Conservation (phyloP, 1,140 invertebrate species). For the Eriosoma lanigerum region DNA sequence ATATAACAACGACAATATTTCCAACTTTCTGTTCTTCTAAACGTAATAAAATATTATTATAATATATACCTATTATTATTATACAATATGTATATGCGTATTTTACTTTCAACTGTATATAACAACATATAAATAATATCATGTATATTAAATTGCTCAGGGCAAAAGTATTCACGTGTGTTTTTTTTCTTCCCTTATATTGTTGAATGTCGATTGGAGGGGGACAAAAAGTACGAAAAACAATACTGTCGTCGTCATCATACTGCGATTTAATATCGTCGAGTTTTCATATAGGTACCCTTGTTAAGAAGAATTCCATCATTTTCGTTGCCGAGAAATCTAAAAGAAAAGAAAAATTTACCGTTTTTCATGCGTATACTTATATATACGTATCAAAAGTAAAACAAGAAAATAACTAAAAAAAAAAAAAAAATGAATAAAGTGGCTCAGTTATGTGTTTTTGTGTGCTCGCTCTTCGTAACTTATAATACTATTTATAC, state of each 20-base stretch:
- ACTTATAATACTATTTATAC: too few species aligned
- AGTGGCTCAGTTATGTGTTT: neutral
- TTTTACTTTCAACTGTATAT: neutral
- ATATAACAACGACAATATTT: neutral
- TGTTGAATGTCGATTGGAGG: neutral
- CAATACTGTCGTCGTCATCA: constrained; percentile 28
- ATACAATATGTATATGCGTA: neutral
- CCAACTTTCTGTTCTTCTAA: neutral
- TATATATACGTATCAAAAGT: neutral
- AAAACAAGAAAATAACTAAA: neutral
- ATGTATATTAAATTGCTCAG: constrained; percentile 30
- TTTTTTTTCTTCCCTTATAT: neutral
- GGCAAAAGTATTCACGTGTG: constrained; percentile 37
- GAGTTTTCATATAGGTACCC: constrained; percentile 47
- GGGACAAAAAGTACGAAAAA: too few species aligned
- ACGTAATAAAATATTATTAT: constrained; percentile 1
- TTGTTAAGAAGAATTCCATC: constrained; percentile 45
- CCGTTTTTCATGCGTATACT: neutral
- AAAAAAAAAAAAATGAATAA: neutral
- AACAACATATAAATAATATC: too few species aligned
- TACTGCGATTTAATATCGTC: constrained; percentile 24
- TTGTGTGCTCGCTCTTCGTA: neutral
- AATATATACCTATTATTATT: neutral
- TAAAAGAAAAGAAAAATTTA: too few species aligned
- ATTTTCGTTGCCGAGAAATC: constrained; percentile 29